Evolutionary conservation across 2,888 invertebrate genomes (phyloP).

Genomic region (Andrena haemorrhoa): DNA sequence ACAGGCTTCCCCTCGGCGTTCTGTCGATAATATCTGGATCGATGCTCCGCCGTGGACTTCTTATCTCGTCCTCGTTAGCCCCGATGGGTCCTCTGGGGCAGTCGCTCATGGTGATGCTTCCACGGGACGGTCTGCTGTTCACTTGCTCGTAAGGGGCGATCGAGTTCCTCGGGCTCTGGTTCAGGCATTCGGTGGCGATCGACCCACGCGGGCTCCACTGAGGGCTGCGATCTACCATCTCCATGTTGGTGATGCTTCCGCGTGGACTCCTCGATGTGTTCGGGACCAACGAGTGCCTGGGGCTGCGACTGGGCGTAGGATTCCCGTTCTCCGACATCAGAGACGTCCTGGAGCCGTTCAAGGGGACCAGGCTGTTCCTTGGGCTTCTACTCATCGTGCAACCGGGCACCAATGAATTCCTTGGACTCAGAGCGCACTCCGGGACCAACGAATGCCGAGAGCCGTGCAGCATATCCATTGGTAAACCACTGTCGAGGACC

Average conservation of each 20-base stretch:
- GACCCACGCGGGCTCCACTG: slow-evolving; percentile 87
- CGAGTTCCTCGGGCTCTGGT: slow-evolving; percentile 85
- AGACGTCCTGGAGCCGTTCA: slow-evolving; percentile 71
- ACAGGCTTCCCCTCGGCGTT: slow-evolving; percentile 84
- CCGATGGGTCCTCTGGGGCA: slow-evolving; percentile 87
- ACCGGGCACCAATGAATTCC: slow-evolving; percentile 88
- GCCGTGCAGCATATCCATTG: slow-evolving; percentile 45
- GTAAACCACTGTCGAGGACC: slow-evolving; percentile 84
- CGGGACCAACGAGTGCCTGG: slow-evolving; percentile 87
- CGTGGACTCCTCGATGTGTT: slow-evolving; percentile 87
- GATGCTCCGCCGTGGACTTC: slow-evolving; percentile 87
- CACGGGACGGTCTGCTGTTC: slow-evolving; percentile 49
- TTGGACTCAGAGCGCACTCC: slow-evolving; percentile 86
- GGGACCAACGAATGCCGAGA: slow-evolving; percentile 88
- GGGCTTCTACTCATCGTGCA: slow-evolving; percentile 85
- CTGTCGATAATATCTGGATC: slow-evolving; percentile 84
- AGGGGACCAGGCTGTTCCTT: slow-evolving; percentile 87
- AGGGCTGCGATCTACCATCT: slow-evolving; percentile 38
- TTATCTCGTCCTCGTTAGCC: slow-evolving; percentile 71
- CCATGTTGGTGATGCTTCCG: slow-evolving; percentile 73
- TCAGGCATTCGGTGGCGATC: slow-evolving; percentile 85
- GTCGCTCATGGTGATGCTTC: slow-evolving; percentile 72
- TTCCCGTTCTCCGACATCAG: slow-evolving; percentile 80
- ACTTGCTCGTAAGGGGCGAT: slow-evolving; percentile 74
- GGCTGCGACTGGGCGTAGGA: slow-evolving; percentile 85